Conservation (phyloP, 2,888 invertebrate species). For the Zaprionus lineosus region DNA sequence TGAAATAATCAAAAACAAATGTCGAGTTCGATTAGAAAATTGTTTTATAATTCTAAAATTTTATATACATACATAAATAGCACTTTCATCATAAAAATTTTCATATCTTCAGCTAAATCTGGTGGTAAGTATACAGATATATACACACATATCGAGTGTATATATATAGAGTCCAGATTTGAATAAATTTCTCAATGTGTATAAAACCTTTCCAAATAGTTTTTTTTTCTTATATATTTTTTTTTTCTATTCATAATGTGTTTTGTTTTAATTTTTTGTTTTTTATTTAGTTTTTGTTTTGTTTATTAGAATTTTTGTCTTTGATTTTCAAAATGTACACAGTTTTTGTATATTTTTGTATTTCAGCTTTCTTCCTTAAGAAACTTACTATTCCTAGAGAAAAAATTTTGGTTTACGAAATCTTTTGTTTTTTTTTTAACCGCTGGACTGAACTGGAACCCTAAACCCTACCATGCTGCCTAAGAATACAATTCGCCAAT, state of each 20-base stretch:
- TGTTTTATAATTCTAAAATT: conserved; percentile 39
- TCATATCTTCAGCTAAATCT: conserved; percentile 20
- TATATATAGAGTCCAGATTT: conserved; percentile 34
- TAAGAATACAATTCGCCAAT: conserved; percentile 46
- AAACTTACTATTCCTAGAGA: conserved; percentile 58
- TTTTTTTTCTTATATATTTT: too few species aligned
- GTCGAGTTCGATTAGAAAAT: conserved; percentile 24
- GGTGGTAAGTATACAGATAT: conserved; percentile 34
- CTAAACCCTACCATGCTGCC: conserved; percentile 55
- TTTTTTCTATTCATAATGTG: conserved; percentile 20
- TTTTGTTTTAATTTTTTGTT: conserved; percentile 16
- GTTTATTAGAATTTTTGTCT: conserved; percentile 64
- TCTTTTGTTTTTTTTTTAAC: conserved; percentile 30
- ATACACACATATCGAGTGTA: conserved; percentile 12
- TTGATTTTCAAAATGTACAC: conserved; percentile 68
- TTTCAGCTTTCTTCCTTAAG: conserved; percentile 57
- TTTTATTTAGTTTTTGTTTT: too few species aligned
- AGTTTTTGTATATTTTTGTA: conserved; percentile 42
- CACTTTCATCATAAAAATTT: conserved; percentile 37
- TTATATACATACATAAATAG: conserved; percentile 39
- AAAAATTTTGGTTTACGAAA: conserved; percentile 70
- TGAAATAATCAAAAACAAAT: too few species aligned
- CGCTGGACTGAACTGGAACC: conserved; percentile 48
- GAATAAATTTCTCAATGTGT: conserved; percentile 34
- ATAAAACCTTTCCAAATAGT: conserved; percentile 48